Base-by-base conservation (phyloP, 2,797 vertebrate species). In the Leptodactylus fallax region DNA sequence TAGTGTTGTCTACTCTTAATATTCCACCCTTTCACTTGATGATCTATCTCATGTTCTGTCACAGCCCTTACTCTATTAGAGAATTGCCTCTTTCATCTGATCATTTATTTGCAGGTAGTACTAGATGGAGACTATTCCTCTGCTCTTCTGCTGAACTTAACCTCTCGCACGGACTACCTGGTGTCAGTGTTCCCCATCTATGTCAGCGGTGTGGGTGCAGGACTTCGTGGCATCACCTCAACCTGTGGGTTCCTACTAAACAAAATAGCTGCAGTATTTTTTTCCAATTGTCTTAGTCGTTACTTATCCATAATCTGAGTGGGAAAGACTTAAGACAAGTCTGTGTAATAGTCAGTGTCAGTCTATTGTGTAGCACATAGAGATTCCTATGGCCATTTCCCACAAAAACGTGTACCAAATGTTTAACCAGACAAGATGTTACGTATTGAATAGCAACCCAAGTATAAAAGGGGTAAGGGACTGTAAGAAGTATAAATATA, bases 121-220 rank as follows among this genome's bases (percentile, higher is more conserved):
- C 36, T 98, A 71, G 94, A 94, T 0, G 97, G 97, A 69, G 92
- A 93, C 0, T 87, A 92, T n/a, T 94, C 95, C 25, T 95, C 94
- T 0, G 63, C 92, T 16, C 91, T 93, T 89, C 95, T 99, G 19
- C 92, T 92, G 58, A 96, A 95, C 84, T 92, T 99, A 88, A 95
- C 96, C 11, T 96, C 97, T 0, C 95, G 96, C 91, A 98, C 97
- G 0, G 94, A 98, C 82, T 98, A 98, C 88, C 93, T 96, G 69
- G 88, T 99, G 55, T 97, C 97, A 0, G 96, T 99, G 93, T 94
- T 97, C 81, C 96, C 98, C 0, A 90, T 98, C 67, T 96, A 96
- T 0, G 91, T 95, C 63, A 87, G 93, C 0, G 93, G 88, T 0
- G 90, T 93, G 1, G 96, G 97, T 17, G 92, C 96, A 56, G 96